Base-by-base conservation (phyloP, 2,113 vertebrate species). In the Hemiprocne comata region DNA sequence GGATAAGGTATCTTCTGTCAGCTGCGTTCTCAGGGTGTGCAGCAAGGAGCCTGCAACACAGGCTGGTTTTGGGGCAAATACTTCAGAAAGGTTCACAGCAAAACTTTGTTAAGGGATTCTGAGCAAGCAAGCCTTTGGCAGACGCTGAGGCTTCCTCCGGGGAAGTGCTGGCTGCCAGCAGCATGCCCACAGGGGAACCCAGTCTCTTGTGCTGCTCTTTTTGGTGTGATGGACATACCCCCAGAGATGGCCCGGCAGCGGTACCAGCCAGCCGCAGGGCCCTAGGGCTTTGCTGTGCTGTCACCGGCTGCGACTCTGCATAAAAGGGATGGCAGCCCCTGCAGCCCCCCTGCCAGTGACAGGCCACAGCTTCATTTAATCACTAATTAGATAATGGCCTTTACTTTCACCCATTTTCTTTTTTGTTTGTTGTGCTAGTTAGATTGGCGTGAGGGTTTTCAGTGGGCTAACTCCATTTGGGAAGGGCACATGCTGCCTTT, bases 311-410 rank as follows among this genome's bases (percentile, higher is more conserved):
- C 1, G 1, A 3, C 24, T 18, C 5, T 3, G 48, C 13, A 89
- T 95, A 51, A 93, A 95, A 95, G 80, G 72, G 25, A 8, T 33
- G 87, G 80, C 94, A 91, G 6, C 76, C 60, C 58, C 81, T 0
- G 2, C 75, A n/a, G 88, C 62, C 53, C 28, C 61, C 57, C 72
- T 31, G 61, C 65, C 73, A 7, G 16, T 14, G 79, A 62, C 57
- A 74, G 79, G 21, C 50, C 77, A 62, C 36, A 14, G 90, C 87
- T 94, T 93, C 65, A n/a, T 87, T 93, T 94, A 38, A 74, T 84
- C 92, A 31, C 92, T 91, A 57, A 87, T 87, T 93, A 94, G 77
- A 87, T 91, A 69, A 89, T 81, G 6, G 40, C 69, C 77, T 84
- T 70, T 40, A 7, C 86, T 67, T 31, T 13, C 53, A 67, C 75